Evolutionary conservation across 2,888 invertebrate genomes (phyloP).

Genomic region (Lamellibrachia satsuma): DNA sequence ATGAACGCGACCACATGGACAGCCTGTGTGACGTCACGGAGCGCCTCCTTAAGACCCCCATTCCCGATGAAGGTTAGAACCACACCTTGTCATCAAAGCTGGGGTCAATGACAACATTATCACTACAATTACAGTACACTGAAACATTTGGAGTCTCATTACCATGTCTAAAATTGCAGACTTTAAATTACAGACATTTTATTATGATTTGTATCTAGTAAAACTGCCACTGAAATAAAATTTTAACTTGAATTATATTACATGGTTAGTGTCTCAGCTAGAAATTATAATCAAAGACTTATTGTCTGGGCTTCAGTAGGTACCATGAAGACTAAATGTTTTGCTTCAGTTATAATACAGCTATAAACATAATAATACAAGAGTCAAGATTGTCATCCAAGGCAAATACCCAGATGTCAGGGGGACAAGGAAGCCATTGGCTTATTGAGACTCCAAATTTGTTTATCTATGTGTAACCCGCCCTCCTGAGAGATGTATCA

Average conservation of each 20-base stretch:
- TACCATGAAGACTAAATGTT: not conserved
- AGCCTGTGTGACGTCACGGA: conserved; percentile 52
- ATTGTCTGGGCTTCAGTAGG: too few relatives aligned
- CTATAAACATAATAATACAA: not conserved
- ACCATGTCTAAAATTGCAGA: not conserved
- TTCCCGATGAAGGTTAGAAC: conserved; percentile 60
- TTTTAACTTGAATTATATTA: not conserved
- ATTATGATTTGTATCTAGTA: too few relatives aligned
- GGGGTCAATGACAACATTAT: not conserved
- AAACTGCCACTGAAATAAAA: not conserved
- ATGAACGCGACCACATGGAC: conserved; percentile 51
- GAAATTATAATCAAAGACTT: too few relatives aligned
- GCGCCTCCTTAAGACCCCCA: conserved; percentile 44
- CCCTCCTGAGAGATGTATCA: too few relatives aligned
- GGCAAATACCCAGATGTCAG: too few relatives aligned
- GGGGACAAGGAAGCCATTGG: too few relatives aligned
- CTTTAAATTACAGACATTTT: too few relatives aligned
- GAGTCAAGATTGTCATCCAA: not conserved
- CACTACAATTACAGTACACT: not conserved
- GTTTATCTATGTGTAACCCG: too few relatives aligned
- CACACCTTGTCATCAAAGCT: not conserved
- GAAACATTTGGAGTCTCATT: not conserved
- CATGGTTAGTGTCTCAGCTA: too few relatives aligned
- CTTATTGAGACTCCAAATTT: too few relatives aligned
- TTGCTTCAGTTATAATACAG: not conserved